These are phyloP conservation scores for Muscidifurax raptorellus DNA, from an alignment of 1,140 invertebrate species.

Conservation along the genomic window DNA sequence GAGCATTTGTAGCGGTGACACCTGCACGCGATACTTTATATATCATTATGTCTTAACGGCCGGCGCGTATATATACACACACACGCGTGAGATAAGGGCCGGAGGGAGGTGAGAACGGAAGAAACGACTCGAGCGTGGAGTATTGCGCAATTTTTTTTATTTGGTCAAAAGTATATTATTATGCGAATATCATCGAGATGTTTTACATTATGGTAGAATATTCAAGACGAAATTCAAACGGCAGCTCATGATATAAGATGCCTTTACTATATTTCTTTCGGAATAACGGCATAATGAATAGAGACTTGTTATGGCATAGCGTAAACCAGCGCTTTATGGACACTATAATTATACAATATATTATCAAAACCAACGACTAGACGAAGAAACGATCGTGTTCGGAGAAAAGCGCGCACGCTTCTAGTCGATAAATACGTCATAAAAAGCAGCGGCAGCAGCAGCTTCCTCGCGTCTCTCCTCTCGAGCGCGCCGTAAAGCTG, in stretches of 20 bases:
- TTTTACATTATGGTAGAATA: too few relatives aligned
- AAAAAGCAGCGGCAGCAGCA: neutral
- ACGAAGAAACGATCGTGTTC: neutral
- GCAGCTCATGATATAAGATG: too few relatives aligned
- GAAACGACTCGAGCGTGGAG: conserved; percentile 10
- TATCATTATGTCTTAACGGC: conserved; percentile 58
- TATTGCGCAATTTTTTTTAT: neutral
- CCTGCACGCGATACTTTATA: conserved; percentile 66
- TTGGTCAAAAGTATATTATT: too few relatives aligned
- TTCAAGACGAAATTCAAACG: too few relatives aligned
- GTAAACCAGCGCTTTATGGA: too few relatives aligned
- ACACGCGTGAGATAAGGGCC: conserved; percentile 12
- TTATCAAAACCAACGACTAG: neutral
- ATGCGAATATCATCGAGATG: too few relatives aligned
- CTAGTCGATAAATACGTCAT: neutral
- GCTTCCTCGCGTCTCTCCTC: neutral
- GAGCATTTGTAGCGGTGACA: conserved; percentile 64
- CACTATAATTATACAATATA: neutral
- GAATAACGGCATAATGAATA: too few relatives aligned
- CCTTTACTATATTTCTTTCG: too few relatives aligned
- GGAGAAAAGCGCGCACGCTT: neutral
- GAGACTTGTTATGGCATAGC: too few relatives aligned
- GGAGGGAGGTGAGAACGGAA: conserved; percentile 21
- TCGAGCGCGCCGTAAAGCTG: neutral
- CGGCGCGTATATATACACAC: conserved; percentile 6